A percentile compares a stretch with the other conserved stretches of the same genome.
These are phyloP conservation scores for Micrasema minimum DNA, from an alignment of 1,140 invertebrate species.

Conservation along the genomic window DNA sequence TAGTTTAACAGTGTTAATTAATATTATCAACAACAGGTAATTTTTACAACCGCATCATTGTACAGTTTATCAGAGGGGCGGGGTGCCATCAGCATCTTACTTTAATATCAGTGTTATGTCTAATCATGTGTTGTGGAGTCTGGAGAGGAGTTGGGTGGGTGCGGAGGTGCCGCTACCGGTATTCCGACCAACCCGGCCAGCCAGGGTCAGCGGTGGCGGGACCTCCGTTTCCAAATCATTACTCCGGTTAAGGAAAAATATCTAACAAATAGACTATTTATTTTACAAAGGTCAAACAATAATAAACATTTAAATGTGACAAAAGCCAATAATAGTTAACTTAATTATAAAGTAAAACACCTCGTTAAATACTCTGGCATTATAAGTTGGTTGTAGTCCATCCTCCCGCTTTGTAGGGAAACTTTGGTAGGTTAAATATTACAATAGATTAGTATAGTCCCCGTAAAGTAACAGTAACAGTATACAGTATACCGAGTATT, in stretches of 20 bases:
- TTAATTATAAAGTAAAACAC: conserved; percentile 35
- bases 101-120: too few species aligned
- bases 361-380: conserved; percentile 26
- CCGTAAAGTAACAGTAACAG: conserved; percentile 8
- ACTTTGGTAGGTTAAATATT: conserved; percentile 47
- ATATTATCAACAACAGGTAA: conserved; percentile 42
- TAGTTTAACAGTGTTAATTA: conserved; percentile 12
- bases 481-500: conserved; percentile 35
- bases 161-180: too few species aligned
- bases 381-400: too few species aligned
- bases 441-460: conserved; percentile 24
- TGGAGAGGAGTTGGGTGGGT: too few species aligned
- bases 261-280: neutral
- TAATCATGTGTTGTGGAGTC: too few species aligned
- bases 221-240: neutral
- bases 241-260: neutral
- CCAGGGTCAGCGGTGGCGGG: too few species aligned
- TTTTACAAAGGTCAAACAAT: conserved; percentile 10
- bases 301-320: conserved; percentile 24
- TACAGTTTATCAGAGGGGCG: too few species aligned
- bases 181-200: too few species aligned
- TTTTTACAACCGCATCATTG: conserved; percentile 36
- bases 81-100: too few species aligned
- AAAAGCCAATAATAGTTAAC: conserved; percentile 29
- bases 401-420: conserved; percentile 27